Evolutionary conservation across 2,888 invertebrate species (phyloP).

Genomic region (Strigamia maritima): DNA sequence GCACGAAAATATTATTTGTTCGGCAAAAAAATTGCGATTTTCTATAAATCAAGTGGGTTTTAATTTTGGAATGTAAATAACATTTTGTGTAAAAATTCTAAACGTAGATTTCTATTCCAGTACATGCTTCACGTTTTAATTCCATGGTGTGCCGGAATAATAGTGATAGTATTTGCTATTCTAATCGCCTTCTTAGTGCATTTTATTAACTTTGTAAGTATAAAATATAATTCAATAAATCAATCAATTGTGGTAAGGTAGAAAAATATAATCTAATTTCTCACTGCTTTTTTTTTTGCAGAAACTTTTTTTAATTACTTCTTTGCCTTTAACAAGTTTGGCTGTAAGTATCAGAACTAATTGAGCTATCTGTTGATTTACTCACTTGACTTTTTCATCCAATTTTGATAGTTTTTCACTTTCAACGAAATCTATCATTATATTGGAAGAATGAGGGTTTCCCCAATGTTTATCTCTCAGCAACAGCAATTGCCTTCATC

Average conservation of each 20-base stretch:
- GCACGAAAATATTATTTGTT: no score
- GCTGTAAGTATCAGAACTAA: not conserved
- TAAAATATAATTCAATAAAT: no score
- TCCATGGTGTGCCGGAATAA: not conserved
- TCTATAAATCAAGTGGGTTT: no score
- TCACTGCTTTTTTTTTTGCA: not conserved
- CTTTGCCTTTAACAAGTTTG: constrained; percentile 8
- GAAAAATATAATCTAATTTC: not conserved
- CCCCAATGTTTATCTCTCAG: not conserved
- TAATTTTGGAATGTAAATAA: no score
- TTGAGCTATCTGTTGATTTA: not conserved
- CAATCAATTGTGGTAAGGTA: no score
- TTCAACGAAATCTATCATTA: constrained; percentile 26
- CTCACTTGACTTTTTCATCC: not conserved
- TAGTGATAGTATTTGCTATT: not conserved
- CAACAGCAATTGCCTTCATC: not conserved
- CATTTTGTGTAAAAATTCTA: not conserved
- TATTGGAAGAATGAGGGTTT: constrained; percentile 1
- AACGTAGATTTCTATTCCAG: not conserved
- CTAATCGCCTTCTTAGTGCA: constrained; percentile 10
- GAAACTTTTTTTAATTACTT: constrained; percentile 30
- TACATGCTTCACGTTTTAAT: constrained; percentile 3
- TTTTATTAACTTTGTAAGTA: constrained; percentile 26
- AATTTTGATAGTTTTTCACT: not conserved
- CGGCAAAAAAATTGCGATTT: no score